These are phyloP conservation scores for Coelopa frigida DNA, from an alignment of 1,140 invertebrate species.

Conservation along the genomic window DNA sequence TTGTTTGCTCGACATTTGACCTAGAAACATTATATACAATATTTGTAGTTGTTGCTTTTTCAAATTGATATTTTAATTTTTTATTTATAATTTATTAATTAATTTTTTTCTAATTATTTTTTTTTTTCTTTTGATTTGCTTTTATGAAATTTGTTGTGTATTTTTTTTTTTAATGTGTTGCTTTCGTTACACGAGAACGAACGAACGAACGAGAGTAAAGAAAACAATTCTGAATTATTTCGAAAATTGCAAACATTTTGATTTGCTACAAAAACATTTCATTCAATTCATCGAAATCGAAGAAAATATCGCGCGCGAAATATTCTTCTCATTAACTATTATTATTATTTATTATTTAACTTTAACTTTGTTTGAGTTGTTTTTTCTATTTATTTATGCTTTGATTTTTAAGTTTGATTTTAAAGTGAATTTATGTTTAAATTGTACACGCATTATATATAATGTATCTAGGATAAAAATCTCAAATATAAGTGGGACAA, in stretches of 20 bases:
- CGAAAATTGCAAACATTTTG: no score
- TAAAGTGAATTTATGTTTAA: no score
- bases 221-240: no score
- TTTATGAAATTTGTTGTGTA: conserved; percentile 4
- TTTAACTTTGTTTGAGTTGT: no score
- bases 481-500: no score
- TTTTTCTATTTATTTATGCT: conserved; percentile 12
- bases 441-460: conserved; percentile 45
- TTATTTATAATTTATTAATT: conserved; percentile 8
- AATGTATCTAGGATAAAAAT: conserved; percentile 41
- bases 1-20: conserved; percentile 39
- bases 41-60: conserved; percentile 13
- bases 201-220: no score
- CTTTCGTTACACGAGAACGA: no score
- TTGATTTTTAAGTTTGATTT: conserved; percentile 19
- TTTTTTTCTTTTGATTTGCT: conserved; percentile 9
- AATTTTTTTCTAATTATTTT: conserved; percentile 6
- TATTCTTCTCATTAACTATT: no score
- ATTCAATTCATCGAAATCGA: no score
- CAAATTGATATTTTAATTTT: conserved; percentile 1
- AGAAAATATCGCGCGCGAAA: no score
- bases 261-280: no score
- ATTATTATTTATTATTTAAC: no score
- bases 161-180: conserved; percentile 6
- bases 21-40: conserved; percentile 45